A percentile compares a stretch with the other conserved stretches of the same genome.
These are phyloP conservation scores for Brassicogethes aeneus DNA, from an alignment of 2,888 invertebrate genomes.

Conservation along the genomic window DNA sequence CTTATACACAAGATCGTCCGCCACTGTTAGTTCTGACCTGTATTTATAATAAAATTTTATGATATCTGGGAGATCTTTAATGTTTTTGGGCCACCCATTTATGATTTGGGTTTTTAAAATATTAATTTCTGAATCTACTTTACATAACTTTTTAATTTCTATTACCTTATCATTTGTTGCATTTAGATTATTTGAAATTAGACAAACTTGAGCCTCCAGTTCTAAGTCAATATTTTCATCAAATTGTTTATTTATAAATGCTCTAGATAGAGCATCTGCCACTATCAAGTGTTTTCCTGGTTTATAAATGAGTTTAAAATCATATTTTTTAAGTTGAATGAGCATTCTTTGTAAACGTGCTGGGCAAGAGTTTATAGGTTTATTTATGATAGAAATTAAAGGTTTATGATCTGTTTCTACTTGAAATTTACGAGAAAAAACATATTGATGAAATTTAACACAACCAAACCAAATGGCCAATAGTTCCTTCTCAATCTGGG, in stretches of 20 bases:
- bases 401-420: conserved; percentile 21
- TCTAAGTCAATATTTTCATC: conserved; percentile 11
- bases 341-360: conserved; percentile 11
- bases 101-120: conserved; percentile 6
- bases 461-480: conserved; percentile 15
- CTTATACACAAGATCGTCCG: conserved; percentile 4
- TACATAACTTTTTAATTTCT: not conserved
- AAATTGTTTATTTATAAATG: conserved; percentile 5
- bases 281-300: conserved; percentile 8
- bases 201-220: conserved; percentile 10
- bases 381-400: too few species aligned
- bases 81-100: conserved; percentile 4
- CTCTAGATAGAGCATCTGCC: conserved; percentile 4
- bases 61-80: conserved; percentile 5
- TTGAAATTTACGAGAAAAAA: conserved; percentile 15
- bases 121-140: conserved; percentile 3
- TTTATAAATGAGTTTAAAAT: too few species aligned
- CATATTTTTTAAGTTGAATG: conserved; percentile 11
- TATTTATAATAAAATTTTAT: conserved; percentile 7
- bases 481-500: conserved; percentile 20
- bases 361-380: conserved; percentile 12
- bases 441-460: conserved; percentile 10
- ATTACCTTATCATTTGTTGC: conserved; percentile 3
- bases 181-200: conserved; percentile 3
- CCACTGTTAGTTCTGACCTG: conserved; percentile 8